phyloP scores from a whole-genome alignment of 2,797 vertebrate genomes.

The Protosalanx chinensis region DNA sequence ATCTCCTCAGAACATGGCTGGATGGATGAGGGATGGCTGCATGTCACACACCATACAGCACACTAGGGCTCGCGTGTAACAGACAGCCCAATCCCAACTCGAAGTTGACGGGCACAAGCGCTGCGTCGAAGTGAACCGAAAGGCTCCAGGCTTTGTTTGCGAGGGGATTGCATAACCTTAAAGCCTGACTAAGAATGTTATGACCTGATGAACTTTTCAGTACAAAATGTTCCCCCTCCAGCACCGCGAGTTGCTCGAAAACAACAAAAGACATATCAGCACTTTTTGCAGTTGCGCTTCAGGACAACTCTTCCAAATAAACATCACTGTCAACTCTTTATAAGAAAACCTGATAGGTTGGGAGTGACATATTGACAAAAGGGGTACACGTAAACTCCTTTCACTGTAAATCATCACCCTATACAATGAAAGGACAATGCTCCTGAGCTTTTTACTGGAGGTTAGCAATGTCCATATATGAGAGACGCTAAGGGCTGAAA shows the following conservation, averaged over 20 bases:
- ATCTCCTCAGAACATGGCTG: background rate
- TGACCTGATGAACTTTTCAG: conserved; percentile 1
- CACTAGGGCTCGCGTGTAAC: background rate
- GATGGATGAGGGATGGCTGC: background rate
- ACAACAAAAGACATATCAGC: conserved; percentile 1
- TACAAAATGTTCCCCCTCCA: background rate
- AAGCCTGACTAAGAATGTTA: conserved; percentile 3
- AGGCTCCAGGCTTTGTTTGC: background rate
- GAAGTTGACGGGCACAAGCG: background rate
- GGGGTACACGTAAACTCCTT: too few species aligned
- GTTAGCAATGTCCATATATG: background rate
- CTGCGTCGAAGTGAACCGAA: background rate
- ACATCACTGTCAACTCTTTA: background rate
- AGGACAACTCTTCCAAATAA: background rate
- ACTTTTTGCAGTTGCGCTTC: background rate
- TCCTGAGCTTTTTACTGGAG: conserved; percentile 3
- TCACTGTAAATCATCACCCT: background rate
- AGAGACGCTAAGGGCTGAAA: background rate
- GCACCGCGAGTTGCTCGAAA: background rate
- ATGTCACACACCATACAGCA: background rate
- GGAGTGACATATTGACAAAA: too few species aligned
- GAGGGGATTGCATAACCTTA: background rate
- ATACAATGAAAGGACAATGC: background rate
- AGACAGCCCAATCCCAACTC: conserved; percentile 1
- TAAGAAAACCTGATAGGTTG: background rate